Evolutionary conservation across 2,888 invertebrate genomes (phyloP).

Genomic region (Drosophila hamatofila): DNA sequence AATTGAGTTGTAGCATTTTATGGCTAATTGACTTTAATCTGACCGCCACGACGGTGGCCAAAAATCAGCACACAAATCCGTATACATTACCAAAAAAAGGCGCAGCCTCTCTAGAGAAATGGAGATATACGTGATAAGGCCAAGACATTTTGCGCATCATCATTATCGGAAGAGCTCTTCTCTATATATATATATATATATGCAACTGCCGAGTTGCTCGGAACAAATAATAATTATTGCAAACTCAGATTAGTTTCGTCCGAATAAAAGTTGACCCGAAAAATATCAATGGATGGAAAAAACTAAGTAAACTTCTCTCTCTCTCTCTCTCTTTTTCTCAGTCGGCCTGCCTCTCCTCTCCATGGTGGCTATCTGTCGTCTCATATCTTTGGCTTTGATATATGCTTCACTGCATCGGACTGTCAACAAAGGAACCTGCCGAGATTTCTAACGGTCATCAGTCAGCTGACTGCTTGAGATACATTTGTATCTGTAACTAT

Average conservation of each 20-base stretch:
- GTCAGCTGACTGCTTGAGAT: slow-evolving; percentile 67
- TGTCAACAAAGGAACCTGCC: slow-evolving; percentile 65
- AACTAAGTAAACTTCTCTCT: slow-evolving; percentile 18
- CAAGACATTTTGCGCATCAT: slow-evolving; percentile 68
- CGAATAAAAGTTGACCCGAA: slow-evolving; percentile 49
- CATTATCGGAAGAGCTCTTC: slow-evolving; percentile 43
- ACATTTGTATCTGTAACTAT: slow-evolving; percentile 33
- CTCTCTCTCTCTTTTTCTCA: background rate
- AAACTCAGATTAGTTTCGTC: slow-evolving; percentile 68
- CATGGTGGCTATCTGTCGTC: slow-evolving; percentile 50
- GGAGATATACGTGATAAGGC: slow-evolving; percentile 55
- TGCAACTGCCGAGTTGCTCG: slow-evolving; percentile 6
- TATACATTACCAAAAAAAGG: slow-evolving; percentile 56
- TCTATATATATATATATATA: background rate
- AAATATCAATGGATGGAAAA: slow-evolving; percentile 54
- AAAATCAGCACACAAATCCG: slow-evolving; percentile 74
- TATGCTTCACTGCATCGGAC: slow-evolving; percentile 68
- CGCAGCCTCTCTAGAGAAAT: slow-evolving; percentile 19
- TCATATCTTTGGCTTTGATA: slow-evolving; percentile 61
- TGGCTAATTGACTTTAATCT: slow-evolving; percentile 76
- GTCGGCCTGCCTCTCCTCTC: background rate
- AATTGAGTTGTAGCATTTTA: slow-evolving; percentile 60
- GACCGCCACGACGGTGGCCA: slow-evolving; percentile 61
- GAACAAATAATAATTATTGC: slow-evolving; percentile 67
- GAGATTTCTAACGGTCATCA: slow-evolving; percentile 56